These are phyloP conservation scores for Aphrophora alni DNA, from an alignment of 2,888 invertebrate species.

Conservation along the genomic window DNA sequence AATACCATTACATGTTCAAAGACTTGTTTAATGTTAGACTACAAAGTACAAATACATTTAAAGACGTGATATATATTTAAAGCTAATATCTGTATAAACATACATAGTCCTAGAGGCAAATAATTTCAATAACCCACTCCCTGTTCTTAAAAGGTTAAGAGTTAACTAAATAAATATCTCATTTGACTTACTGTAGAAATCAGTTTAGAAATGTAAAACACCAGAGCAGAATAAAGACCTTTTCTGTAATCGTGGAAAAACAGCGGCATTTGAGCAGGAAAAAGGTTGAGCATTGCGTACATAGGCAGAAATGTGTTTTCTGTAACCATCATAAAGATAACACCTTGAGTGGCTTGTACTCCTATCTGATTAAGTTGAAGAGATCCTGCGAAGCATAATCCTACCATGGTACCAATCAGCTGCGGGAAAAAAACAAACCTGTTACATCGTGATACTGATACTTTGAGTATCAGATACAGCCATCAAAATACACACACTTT, in stretches of 20 bases:
- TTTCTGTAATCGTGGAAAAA: slow-evolving; percentile 82
- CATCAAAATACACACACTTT: too few relatives aligned
- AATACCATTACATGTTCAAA: too few relatives aligned
- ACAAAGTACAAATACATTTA: too few relatives aligned
- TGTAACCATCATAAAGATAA: slow-evolving; percentile 83
- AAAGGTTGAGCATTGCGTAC: slow-evolving; percentile 86
- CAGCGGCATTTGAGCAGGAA: slow-evolving; percentile 81
- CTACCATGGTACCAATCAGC: slow-evolving; percentile 75
- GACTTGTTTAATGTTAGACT: too few relatives aligned
- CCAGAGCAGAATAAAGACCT: slow-evolving; percentile 78
- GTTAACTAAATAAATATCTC: neutral
- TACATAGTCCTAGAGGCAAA: too few relatives aligned
- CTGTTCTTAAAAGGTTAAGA: too few relatives aligned
- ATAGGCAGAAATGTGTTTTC: slow-evolving; percentile 92
- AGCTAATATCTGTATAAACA: too few relatives aligned
- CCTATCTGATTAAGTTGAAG: slow-evolving; percentile 76
- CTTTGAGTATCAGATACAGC: too few relatives aligned
- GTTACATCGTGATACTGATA: too few relatives aligned
- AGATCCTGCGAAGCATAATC: slow-evolving; percentile 83
- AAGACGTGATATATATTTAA: too few relatives aligned
- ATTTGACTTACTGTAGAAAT: slow-evolving; percentile 73
- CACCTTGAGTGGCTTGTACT: slow-evolving; percentile 87
- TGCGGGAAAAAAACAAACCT: slow-evolving; percentile 51
- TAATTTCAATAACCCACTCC: too few relatives aligned
- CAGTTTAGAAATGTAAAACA: slow-evolving; percentile 82